Evolutionary conservation across 2,888 invertebrate genomes (phyloP), one percentile per base, ranked within the genome.

Genomic region (Drosophila neutralis): DNA sequence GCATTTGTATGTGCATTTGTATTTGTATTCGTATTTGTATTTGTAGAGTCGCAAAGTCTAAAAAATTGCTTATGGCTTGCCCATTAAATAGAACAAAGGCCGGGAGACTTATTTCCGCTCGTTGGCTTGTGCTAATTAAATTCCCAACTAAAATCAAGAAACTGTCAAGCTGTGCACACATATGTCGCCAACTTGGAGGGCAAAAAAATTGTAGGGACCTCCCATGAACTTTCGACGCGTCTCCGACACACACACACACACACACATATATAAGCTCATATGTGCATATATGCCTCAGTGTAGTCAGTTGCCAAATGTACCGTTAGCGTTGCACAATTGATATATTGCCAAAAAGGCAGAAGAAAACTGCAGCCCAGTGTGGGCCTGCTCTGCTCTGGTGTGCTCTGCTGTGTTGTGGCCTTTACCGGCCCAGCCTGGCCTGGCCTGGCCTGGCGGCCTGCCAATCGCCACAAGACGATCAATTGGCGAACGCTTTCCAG

Each of bases 261-360:
- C 8, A n/a, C 15, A 36, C 6, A 15, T 0, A 35, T 15, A 42
- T 42, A 24, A 4, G 8, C 2, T 15, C 15, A 45, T 24, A 24
- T 24, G 24, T 15, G 45, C 45, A 45, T 24, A 24, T 45, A 45
- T 69, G 49, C 48, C 65, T 51, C 58, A 57, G 70, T 54, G 56
- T 66, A 53, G 48, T 38, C 79, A 72, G 71, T 86, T 76, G 80
- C 56, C 80, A 64, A 58, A 64, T 68, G 45, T 85, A 83, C 84
- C 84, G 84, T 85, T 85, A 84, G 76, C 86, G 68, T 83, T 85
- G 88, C 86, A 87, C 84, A 87, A 85, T 87, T 87, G 88, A 85
- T 80, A 87, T 84, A 81, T 83, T 84, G 81, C 75, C 69, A 71
- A 76, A 80, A 77, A 68, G 63, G 74, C 60, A 79, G 73, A 70